Evolutionary conservation across 2,113 vertebrate genomes (phyloP).

Genomic region (Alces alces): DNA sequence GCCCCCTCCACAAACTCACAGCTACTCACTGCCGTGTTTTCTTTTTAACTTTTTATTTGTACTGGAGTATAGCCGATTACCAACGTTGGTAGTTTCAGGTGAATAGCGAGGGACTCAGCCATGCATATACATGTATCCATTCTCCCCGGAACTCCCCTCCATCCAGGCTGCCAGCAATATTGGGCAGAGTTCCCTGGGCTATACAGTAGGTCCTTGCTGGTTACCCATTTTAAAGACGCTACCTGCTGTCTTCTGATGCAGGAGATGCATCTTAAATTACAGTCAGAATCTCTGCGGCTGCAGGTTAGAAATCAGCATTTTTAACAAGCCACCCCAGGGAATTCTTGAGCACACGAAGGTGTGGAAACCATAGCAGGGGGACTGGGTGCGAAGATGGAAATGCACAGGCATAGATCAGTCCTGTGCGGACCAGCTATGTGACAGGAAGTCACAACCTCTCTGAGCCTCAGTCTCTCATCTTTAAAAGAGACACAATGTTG

Average conservation of each 20-base stretch:
- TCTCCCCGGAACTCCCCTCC: not conserved
- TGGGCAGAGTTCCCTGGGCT: not conserved
- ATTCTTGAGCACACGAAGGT: not conserved
- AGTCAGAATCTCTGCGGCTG: not conserved
- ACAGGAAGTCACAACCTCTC: not conserved
- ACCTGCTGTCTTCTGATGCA: not conserved
- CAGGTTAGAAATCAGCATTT: not conserved
- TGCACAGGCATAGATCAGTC: rapidly evolving
- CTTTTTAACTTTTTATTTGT: not conserved
- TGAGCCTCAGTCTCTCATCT: not conserved
- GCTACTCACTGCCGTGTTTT: not conserved
- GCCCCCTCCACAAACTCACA: not conserved
- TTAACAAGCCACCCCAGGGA: not conserved
- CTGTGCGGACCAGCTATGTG: rapidly evolving
- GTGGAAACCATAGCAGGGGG: not conserved
- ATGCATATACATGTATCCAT: not conserved
- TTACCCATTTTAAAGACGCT: not conserved
- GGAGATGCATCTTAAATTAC: not conserved
- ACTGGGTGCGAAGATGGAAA: not conserved
- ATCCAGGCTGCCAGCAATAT: not conserved
- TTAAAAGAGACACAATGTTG: not conserved
- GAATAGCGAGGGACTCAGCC: not conserved
- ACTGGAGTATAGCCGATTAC: not conserved
- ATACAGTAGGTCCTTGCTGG: not conserved
- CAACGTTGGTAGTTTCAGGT: not conserved